A percentile compares a stretch with the other conserved stretches of the same genome.
Evolutionary conservation across 2,888 invertebrate species (phyloP).

Genomic region (Lepidonotus clava): DNA sequence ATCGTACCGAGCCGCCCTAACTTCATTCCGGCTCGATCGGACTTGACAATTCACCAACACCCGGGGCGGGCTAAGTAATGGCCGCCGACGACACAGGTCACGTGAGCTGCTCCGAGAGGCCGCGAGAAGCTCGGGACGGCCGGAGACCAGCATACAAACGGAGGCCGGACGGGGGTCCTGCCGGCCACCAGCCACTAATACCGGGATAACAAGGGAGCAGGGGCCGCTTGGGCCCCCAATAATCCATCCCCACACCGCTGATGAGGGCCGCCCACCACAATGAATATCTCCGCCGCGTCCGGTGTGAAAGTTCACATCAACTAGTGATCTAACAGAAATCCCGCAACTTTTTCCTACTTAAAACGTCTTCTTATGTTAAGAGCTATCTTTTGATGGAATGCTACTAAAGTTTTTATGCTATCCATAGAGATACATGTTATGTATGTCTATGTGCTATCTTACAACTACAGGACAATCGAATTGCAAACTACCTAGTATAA

Average conservation of each 20-base stretch:
- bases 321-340: not conserved
- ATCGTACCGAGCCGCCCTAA: too few relatives aligned
- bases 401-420: too few relatives aligned
- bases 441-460: too few relatives aligned
- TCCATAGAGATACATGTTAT: too few relatives aligned
- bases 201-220: not conserved
- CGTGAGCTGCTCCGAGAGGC: not conserved
- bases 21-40: too few relatives aligned
- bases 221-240: not conserved
- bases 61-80: not conserved
- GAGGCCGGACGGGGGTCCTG: not conserved
- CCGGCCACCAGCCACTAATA: not conserved
- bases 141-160: conserved; percentile 15
- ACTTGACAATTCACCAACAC: too few relatives aligned
- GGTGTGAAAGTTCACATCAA: not conserved
- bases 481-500: too few relatives aligned
- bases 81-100: not conserved
- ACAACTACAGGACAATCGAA: too few relatives aligned
- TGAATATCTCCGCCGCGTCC: not conserved
- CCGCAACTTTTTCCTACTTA: too few relatives aligned
- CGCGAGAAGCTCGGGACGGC: not conserved
- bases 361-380: too few relatives aligned
- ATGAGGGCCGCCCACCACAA: not conserved
- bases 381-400: too few relatives aligned
- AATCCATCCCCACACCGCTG: not conserved